Conservation (phyloP, 2,797 vertebrate species). For the Enteromius paludinosus region DNA sequence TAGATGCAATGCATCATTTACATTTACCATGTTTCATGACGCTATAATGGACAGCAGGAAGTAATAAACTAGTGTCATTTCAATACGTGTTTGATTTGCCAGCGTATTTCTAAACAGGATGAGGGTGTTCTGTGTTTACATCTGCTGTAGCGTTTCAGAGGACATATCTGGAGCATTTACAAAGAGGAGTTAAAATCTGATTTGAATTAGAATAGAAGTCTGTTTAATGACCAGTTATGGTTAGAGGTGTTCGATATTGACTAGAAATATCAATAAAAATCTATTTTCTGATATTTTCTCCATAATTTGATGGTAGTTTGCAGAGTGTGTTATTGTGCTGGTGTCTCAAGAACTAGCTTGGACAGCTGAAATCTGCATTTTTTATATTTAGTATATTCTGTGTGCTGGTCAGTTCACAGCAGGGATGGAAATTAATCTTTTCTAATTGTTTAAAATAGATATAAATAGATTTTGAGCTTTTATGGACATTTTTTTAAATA, state of each 20-base stretch:
- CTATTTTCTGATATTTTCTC: background rate
- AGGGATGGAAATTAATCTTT: no score
- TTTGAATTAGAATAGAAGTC: background rate
- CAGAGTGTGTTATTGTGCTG: background rate
- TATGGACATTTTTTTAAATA: no score
- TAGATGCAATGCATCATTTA: background rate
- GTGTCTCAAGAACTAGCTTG: background rate
- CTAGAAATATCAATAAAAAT: background rate
- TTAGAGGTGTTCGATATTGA: background rate
- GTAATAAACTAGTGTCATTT: background rate
- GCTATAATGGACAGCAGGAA: background rate
- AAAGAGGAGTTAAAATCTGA: background rate
- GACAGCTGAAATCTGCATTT: background rate
- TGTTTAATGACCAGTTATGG: background rate
- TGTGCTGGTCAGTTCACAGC: background rate
- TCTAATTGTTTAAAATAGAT: no score
- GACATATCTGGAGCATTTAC: constrained; percentile 6
- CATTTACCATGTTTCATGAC: background rate
- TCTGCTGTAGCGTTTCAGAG: background rate
- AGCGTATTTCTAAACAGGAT: background rate
- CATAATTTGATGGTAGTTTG: background rate
- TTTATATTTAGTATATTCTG: background rate
- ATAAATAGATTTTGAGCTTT: no score
- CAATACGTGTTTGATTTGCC: background rate
- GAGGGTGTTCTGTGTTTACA: background rate